Conservation (phyloP, 2,113 vertebrate species). For the Papio anubis region DNA sequence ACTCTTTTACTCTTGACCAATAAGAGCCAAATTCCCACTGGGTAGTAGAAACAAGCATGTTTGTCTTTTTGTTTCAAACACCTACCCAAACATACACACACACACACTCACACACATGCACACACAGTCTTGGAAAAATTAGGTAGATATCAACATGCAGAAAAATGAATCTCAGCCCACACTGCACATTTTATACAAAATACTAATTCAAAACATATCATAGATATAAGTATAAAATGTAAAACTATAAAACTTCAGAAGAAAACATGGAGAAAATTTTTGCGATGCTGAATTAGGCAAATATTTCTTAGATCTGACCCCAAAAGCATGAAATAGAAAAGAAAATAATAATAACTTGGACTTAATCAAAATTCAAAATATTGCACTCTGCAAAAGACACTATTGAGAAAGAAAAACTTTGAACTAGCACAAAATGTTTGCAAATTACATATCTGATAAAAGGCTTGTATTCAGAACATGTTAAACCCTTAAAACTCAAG, state of each 20-base stretch:
- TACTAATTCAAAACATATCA: conserved; percentile 5
- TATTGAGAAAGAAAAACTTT: not conserved
- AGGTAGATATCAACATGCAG: not conserved
- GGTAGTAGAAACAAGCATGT: not conserved
- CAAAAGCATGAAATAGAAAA: conserved; percentile 38
- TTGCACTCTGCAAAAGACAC: not conserved
- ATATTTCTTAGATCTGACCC: not conserved
- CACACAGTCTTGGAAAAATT: not conserved
- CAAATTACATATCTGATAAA: not conserved
- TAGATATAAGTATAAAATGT: not conserved
- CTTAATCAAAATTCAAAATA: not conserved
- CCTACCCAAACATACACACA: too few species aligned
- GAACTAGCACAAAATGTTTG: not conserved
- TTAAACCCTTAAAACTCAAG: not conserved
- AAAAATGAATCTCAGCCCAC: not conserved
- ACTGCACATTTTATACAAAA: not conserved
- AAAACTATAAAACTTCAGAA: not conserved
- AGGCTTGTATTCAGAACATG: not conserved
- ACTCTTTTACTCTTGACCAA: not conserved
- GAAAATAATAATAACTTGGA: not conserved
- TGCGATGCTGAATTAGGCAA: not conserved
- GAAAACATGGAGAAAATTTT: conserved; percentile 4
- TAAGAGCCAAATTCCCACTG: not conserved
- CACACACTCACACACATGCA: not conserved
- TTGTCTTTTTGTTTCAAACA: not conserved